Evolutionary conservation across 1,140 invertebrate species (phyloP).

Genomic region (Ceratosolen solmsi): DNA sequence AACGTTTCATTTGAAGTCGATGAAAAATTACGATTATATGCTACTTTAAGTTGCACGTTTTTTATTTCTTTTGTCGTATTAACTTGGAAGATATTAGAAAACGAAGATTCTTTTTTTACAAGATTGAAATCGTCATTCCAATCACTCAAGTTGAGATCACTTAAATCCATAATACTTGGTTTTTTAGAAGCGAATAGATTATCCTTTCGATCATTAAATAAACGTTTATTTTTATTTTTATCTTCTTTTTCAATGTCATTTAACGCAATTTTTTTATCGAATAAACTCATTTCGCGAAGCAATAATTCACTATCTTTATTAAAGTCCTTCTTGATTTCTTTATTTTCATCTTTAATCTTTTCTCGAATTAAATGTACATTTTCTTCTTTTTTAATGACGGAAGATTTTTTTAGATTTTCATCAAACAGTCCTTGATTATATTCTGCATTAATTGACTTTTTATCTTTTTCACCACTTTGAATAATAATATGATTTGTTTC

Average conservation of each 20-base stretch:
- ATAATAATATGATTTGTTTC: background rate
- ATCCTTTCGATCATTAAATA: background rate
- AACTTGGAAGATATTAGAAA: background rate
- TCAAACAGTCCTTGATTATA: background rate
- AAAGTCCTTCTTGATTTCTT: background rate
- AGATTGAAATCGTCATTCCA: constrained; percentile 19
- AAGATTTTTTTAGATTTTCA: too few relatives aligned
- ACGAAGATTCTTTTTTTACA: background rate
- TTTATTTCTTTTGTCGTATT: background rate
- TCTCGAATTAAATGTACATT: background rate
- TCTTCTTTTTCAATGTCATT: background rate
- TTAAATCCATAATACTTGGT: background rate
- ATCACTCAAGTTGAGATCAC: background rate
- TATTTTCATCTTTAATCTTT: background rate
- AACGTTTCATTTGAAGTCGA: background rate
- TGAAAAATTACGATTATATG: background rate
- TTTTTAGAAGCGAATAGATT: background rate
- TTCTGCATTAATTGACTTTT: background rate
- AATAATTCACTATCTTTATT: background rate
- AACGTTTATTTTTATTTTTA: background rate
- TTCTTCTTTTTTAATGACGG: background rate
- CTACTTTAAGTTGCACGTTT: background rate
- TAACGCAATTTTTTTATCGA: background rate
- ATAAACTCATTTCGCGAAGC: background rate
- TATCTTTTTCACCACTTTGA: background rate